Conservation (phyloP, 2,888 invertebrate species). For the Philhelius pedissequus region DNA sequence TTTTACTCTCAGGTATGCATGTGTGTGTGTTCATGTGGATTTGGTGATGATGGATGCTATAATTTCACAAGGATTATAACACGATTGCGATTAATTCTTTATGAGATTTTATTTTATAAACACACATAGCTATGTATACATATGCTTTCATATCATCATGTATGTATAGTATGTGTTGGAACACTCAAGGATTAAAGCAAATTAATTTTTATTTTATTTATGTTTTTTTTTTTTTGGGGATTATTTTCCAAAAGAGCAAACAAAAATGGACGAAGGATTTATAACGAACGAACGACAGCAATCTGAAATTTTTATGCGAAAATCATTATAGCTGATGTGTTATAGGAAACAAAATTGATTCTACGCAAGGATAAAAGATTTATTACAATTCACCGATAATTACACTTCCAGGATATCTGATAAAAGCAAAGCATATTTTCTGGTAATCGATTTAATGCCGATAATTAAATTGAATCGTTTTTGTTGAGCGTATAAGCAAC, state of each 20-base stretch:
- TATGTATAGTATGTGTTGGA: neutral
- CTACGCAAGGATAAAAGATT: neutral
- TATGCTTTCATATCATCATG: no score
- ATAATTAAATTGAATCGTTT: neutral
- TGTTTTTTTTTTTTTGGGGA: neutral
- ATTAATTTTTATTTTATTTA: constrained; percentile 38
- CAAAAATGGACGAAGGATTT: neutral
- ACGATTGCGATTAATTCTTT: constrained; percentile 41
- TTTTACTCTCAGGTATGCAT: neutral
- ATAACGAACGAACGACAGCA: neutral
- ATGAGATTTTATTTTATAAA: constrained; percentile 45
- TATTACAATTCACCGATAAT: neutral
- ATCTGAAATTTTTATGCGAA: neutral
- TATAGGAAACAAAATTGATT: neutral
- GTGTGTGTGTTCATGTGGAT: neutral
- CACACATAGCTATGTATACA: no score
- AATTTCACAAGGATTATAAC: constrained; percentile 54
- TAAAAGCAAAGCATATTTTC: neutral
- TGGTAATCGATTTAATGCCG: neutral
- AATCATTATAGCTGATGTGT: neutral
- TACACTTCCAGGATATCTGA: neutral
- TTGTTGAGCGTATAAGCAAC: neutral
- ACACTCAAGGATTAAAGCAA: neutral
- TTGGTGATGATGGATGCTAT: constrained; percentile 36
- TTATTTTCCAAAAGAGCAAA: neutral